phyloP scores from a whole-genome alignment of 2,797 vertebrate species.

The Danio tinwini region DNA sequence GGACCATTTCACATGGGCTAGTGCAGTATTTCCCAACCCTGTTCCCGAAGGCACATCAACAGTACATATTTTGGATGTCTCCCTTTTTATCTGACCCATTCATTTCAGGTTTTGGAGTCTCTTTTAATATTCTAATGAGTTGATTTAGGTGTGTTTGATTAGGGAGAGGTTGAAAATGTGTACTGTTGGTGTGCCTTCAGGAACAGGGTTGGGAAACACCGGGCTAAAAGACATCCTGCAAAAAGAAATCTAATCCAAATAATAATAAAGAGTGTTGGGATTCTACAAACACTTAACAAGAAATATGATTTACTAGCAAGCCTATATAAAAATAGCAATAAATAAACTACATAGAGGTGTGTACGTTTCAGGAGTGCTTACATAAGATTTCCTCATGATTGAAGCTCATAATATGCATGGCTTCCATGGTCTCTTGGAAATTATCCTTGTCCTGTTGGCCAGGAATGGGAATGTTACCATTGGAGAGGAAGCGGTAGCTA shows the following conservation, averaged over 20 bases:
- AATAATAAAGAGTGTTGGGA: neutral
- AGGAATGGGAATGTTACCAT: slow-evolving; percentile 94
- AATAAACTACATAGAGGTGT: neutral
- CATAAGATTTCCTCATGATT: slow-evolving; percentile 94
- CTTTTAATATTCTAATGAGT: no score
- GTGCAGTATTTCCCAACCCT: neutral
- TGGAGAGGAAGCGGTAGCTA: slow-evolving; percentile 96
- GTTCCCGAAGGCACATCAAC: no score
- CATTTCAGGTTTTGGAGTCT: no score
- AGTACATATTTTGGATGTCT: no score
- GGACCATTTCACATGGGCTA: neutral
- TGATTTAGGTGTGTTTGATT: no score
- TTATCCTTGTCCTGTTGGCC: slow-evolving; percentile 99
- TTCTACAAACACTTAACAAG: no score
- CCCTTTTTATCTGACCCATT: no score
- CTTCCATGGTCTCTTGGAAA: slow-evolving; percentile 99
- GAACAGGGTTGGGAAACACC: no score
- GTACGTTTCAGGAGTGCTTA: slow-evolving; percentile 67
- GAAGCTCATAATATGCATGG: slow-evolving; percentile 99
- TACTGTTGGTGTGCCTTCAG: no score
- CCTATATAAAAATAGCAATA: neutral
- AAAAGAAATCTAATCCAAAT: neutral
- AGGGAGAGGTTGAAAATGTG: no score
- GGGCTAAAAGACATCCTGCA: neutral
- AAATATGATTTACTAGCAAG: neutral